Base-by-base conservation (phyloP, 2,797 vertebrate genomes). In the Kryptopterus vitreolus region DNA sequence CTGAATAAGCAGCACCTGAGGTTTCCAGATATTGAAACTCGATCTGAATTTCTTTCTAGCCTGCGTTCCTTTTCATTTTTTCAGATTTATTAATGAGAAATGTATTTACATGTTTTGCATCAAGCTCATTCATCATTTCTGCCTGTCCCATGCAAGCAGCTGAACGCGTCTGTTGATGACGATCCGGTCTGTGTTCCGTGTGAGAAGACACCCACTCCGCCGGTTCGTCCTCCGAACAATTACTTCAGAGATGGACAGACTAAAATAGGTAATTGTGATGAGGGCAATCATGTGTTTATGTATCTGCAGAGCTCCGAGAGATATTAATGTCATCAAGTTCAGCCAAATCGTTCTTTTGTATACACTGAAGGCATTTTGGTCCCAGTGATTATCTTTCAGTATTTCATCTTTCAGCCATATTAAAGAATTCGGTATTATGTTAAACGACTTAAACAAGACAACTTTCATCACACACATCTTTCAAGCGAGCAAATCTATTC, bases 191-290 rank as follows among this genome's bases (percentile, higher is more conserved):
- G 86, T 15, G 31, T 87, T n/a, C 85, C 88, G 22, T 81, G 82
- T 24, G 62, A 87, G 3, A 81, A 79, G 61, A 83, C 68, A 22
- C 84, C 78, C 3, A 82, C 77, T 24, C 87, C 84, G 33, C 22
- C 84, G 3, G 31, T 33, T 11, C 80, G 82, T 2, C 85, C 83
- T 79, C 71, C 62, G 1, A 89, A 90, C 53, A 94, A 93, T 86
- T 91, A 90, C 89, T 95, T 95, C 89, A 89, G 87, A 79, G 92
- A 95, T 66, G 89, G 93, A 31, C 89, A 15, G 77, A 93, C 90
- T 55, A 91, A 91, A 89, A 93, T 94, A 1, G 92, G 92, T 94
- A 85, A 85, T 18, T 2, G 0, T 76, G 9, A 62, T 76, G n/a
- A n/a, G 43, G 22, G 8, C 10, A 72, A 1, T 55, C 7, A 24